These are phyloP conservation scores for Rhabdomys dilectus DNA, from an alignment of 2,113 vertebrate species.

Conservation along the genomic window DNA sequence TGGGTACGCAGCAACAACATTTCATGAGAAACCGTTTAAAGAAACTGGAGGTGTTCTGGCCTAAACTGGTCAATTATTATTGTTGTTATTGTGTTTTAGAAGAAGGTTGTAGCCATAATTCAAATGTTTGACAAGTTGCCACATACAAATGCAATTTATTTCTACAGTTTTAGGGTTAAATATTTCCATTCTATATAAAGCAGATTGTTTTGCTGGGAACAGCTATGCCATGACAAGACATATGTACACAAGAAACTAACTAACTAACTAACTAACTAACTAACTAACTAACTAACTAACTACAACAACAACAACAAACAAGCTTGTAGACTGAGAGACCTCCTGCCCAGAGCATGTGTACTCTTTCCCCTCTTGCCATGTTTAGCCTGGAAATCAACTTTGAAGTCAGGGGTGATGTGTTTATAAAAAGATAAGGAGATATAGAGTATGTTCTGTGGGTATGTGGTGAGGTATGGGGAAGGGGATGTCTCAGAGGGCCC, in stretches of 20 bases:
- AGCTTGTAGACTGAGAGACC: not conserved
- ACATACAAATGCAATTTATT: slow-evolving; percentile 33
- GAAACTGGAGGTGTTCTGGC: not conserved
- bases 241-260: not conserved
- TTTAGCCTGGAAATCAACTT: not conserved
- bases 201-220: slow-evolving; percentile 26
- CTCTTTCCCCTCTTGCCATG: rapidly evolving
- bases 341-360: not conserved
- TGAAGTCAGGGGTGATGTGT: not conserved
- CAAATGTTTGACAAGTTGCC: slow-evolving; percentile 19
- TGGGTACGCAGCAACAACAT: not conserved
- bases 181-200: slow-evolving; percentile 7
- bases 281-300: not conserved
- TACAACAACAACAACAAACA: not conserved
- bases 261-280: not conserved
- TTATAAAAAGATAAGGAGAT: too few relatives aligned
- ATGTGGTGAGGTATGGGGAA: too few relatives aligned
- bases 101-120: not conserved
- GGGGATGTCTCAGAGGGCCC: too few relatives aligned
- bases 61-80: not conserved
- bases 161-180: slow-evolving; percentile 27
- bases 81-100: not conserved
- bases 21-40: not conserved
- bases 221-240: not conserved
- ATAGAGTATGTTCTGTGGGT: too few relatives aligned